Conservation (phyloP, 2,888 invertebrate genomes). For the Sipha maydis region DNA sequence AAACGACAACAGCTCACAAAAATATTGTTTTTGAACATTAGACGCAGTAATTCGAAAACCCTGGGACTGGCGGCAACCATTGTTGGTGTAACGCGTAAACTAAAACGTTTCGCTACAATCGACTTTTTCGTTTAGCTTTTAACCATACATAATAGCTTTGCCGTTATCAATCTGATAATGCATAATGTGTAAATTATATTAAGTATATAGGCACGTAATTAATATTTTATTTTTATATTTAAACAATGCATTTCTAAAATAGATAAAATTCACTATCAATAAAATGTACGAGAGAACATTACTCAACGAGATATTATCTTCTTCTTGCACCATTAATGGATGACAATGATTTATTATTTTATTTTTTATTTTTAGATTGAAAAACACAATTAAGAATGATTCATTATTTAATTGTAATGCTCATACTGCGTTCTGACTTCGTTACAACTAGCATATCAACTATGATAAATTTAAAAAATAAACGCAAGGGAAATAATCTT, state of each 20-base stretch:
- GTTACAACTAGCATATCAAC: constrained; percentile 7
- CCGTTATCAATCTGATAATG: too few relatives aligned
- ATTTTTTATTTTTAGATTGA: not conserved
- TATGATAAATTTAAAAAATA: not conserved
- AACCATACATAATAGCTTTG: too few relatives aligned
- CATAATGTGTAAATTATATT: not conserved
- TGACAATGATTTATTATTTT: constrained; percentile 2
- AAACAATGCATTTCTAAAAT: not conserved
- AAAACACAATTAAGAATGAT: constrained; percentile 23
- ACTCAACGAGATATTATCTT: constrained; percentile 25
- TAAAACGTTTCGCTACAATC: too few relatives aligned
- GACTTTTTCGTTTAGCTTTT: too few relatives aligned
- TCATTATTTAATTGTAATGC: constrained; percentile 35
- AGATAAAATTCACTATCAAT: not conserved
- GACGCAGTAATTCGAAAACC: too few relatives aligned
- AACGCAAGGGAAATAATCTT: not conserved
- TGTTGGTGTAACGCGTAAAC: too few relatives aligned
- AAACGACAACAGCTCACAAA: too few relatives aligned
- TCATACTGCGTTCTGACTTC: constrained; percentile 19
- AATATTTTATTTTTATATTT: not conserved
- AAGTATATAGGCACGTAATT: not conserved
- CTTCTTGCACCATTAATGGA: not conserved
- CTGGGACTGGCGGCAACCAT: too few relatives aligned
- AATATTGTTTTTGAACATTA: too few relatives aligned
- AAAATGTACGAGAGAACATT: not conserved